Percentiles rank a stretch among this genome's conserved stretches.
Evolutionary conservation across 1,140 invertebrate species (phyloP).

Genomic region (Dreissena rostriformis): DNA sequence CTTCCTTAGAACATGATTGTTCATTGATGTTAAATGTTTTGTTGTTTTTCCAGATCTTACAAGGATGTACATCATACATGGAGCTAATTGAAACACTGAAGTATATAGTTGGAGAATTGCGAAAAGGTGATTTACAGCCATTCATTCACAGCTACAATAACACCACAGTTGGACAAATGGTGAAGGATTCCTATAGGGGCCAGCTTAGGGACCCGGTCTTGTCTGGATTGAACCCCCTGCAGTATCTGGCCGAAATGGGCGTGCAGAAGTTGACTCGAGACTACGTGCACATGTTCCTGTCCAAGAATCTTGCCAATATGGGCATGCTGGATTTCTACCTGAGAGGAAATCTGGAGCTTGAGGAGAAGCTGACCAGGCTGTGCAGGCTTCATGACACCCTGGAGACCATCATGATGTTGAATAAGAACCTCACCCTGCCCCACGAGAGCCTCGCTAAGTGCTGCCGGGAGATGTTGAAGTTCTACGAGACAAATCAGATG

Average conservation of each 20-base stretch:
- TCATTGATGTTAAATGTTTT: not conserved
- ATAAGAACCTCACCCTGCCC: constrained; percentile 65
- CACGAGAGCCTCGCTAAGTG: constrained; percentile 51
- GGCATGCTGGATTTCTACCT: constrained; percentile 60
- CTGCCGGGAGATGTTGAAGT: constrained; percentile 63
- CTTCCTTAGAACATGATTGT: no score
- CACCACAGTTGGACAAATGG: constrained; percentile 69
- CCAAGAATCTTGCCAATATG: constrained; percentile 61
- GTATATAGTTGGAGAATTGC: constrained; percentile 65
- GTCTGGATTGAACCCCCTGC: constrained; percentile 63
- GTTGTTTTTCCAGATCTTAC: constrained; percentile 56
- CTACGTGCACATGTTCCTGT: constrained; percentile 66
- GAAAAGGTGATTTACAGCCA: constrained; percentile 68
- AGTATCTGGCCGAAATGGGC: constrained; percentile 73
- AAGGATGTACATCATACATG: constrained; percentile 63
- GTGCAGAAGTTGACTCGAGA: constrained; percentile 70
- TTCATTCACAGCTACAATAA: constrained; percentile 70
- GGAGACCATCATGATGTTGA: constrained; percentile 70
- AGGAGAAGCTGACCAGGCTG: constrained; percentile 58
- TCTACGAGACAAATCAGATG: constrained; percentile 61
- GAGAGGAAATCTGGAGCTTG: constrained; percentile 40
- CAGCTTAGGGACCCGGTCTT: constrained; percentile 63
- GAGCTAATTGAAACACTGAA: constrained; percentile 65
- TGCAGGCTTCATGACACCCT: constrained; percentile 68
- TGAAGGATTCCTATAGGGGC: constrained; percentile 67